Evolutionary conservation across 2,888 invertebrate genomes (phyloP), one percentile per base, ranked within the genome.

Genomic region (Athalia circularis): DNA sequence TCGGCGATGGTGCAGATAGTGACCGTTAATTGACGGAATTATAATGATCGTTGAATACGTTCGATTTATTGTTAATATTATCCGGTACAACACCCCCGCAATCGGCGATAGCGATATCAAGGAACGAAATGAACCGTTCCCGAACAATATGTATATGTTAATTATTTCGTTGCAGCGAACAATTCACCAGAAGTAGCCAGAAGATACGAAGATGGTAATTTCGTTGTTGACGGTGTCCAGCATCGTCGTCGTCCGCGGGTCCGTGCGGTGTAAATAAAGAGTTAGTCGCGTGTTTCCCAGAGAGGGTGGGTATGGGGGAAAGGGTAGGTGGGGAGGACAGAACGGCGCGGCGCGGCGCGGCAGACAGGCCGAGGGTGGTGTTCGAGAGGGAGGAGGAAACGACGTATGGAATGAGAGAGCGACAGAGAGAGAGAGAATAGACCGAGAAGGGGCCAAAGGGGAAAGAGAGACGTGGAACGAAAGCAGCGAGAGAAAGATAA

Each of bases 1-100:
- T 93, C 93, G 92, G 92, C 92, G 92, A 93, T 93, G 92, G 92
- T 92, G 92, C 93, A 92, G 92, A 93, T 93, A 87, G 88, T 91
- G 92, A 91, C 92, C 90, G 89, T 91, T 87, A 81, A 84, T 84
- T 78, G 80, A 80, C 85, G 86, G 84, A 80, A 81, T 86, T 86
- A 85, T 84, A 84, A 87, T 84, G 84, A 82, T 72, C 77, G 77
- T 81, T 79, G 15, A 62, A 62, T 62, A 62, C 43, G 43, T 29
- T 62, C 62, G 29, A 62, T 64, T 64, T 64, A 64, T 64, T 29
- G n/a, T 64, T 64, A 43, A 64, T 45, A 52, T 61, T 61, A n/a
- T 61, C 61, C 29, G 29, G 77, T 76, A 65, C 67, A 75, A 79
- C 78, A 80, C 80, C 70, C 81, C 80, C 77, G 80, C 79, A 79